phyloP scores from a whole-genome alignment of 2,888 invertebrate genomes.

The Beris chalybata region DNA sequence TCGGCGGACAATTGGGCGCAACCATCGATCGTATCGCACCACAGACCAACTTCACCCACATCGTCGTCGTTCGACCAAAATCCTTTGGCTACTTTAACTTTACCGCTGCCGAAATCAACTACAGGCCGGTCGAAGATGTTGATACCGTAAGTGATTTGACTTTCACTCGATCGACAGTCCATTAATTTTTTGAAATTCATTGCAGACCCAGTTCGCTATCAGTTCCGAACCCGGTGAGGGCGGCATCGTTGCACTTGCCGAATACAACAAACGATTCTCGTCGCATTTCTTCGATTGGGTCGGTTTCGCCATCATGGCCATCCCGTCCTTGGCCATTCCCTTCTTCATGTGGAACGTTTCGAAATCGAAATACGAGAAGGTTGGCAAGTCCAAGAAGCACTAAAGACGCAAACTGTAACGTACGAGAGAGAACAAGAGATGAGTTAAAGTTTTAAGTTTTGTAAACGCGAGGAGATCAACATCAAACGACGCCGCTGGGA shows the following conservation, averaged over 20 bases:
- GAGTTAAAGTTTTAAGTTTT: not conserved
- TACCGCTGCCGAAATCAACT: slow-evolving; percentile 89
- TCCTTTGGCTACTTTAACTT: slow-evolving; percentile 96
- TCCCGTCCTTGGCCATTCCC: slow-evolving; percentile 92
- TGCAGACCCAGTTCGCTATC: slow-evolving; percentile 69
- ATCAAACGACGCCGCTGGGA: not conserved
- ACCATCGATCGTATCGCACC: slow-evolving; percentile 89
- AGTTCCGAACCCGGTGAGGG: slow-evolving; percentile 96
- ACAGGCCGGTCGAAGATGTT: slow-evolving; percentile 82
- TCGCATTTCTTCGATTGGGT: slow-evolving; percentile 97
- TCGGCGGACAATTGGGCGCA: slow-evolving; percentile 82
- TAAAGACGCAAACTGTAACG: slow-evolving; percentile 43
- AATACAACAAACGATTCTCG: slow-evolving; percentile 95
- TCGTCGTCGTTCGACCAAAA: slow-evolving; percentile 87
- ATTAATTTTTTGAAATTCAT: slow-evolving; percentile 41
- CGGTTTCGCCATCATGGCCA: slow-evolving; percentile 94
- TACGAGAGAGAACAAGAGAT: not conserved
- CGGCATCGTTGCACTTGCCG: slow-evolving; percentile 86
- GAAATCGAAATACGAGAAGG: slow-evolving; percentile 89
- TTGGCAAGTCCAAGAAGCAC: slow-evolving; percentile 69
- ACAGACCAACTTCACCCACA: slow-evolving; percentile 90
- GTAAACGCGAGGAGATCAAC: slow-evolving; percentile 5
- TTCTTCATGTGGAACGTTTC: slow-evolving; percentile 93
- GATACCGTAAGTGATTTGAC: slow-evolving; percentile 59
- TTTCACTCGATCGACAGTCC: not conserved